Evolutionary conservation across 2,888 invertebrate genomes (phyloP).

Genomic region (Caenorhabditis angaria): DNA sequence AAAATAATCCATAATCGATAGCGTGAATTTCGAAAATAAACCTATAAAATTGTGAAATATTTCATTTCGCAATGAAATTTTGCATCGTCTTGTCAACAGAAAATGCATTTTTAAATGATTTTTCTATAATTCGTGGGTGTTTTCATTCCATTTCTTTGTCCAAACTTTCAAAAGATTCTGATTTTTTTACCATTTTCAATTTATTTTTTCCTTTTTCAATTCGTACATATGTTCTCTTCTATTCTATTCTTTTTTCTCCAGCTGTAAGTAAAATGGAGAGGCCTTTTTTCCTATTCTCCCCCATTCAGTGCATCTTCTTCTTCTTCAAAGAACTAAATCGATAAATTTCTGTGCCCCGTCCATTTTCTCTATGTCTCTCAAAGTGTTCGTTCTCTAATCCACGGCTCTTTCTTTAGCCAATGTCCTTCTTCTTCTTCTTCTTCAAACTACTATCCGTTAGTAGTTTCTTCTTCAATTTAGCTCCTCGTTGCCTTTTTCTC

Average conservation of each 20-base stretch:
- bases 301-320: constrained; percentile 8
- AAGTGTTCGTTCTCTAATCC: constrained; percentile 6
- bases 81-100: too few relatives aligned
- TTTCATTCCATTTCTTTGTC: background rate
- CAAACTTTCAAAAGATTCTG: background rate
- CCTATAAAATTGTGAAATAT: too few relatives aligned
- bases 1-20: too few relatives aligned
- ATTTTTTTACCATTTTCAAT: too few relatives aligned
- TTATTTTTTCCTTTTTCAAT: too few relatives aligned
- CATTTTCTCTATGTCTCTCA: constrained; percentile 7
- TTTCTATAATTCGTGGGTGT: too few relatives aligned
- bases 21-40: too few relatives aligned
- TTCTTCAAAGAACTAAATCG: constrained; percentile 4
- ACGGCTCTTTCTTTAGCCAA: constrained; percentile 12
- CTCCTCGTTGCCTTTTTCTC: constrained; percentile 2
- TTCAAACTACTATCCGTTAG: background rate
- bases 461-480: constrained; percentile 16
- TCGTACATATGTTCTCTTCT: too few relatives aligned
- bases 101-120: too few relatives aligned
- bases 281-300: background rate
- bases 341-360: background rate
- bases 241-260: background rate
- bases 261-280: background rate
- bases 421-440: too few relatives aligned
- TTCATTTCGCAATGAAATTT: too few relatives aligned